Base-by-base conservation (phyloP, 2,797 vertebrate species). In the Esox lucius region DNA sequence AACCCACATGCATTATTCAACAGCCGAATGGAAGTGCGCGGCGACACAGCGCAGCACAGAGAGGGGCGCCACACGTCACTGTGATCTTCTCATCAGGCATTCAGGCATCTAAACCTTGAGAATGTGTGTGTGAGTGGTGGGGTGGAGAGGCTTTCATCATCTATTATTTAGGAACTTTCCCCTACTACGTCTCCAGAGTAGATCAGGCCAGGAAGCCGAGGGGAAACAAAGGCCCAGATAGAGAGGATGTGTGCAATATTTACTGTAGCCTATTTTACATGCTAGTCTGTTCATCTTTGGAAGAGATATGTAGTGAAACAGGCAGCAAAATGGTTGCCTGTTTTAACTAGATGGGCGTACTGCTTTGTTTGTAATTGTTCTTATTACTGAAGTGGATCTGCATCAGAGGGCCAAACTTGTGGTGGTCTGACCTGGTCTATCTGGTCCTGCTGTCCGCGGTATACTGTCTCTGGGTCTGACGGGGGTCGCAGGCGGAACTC, bases 361-460 rank as follows among this genome's bases (percentile, higher is more conserved):
- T 15, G 24, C 61, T n/a, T 22, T 31, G 61, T 64, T 15, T 28
- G 12, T 64, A 24, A 9, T 22, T 56, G 53, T n/a, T 56, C 53
- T 19, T 1, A 35, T 42, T 19, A 19, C 9, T 35, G 35, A 9
- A 35, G 65, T 33, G 65, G 65, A 7, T 7, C 4, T 31, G 16
- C 28, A 66, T 72, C 33, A 42, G 59, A 39, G 8, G 7, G 51
- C 51, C 51, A 15, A n/a, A n/a, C n/a, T 7, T 53, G 22, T 46
- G 71, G 0, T 16, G 78, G 75, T 81, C 87, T 84, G 89, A 98
- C 98, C 95, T 98, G 98, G 90, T 99, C 97, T 85, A 99, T 99
- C 94, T 99, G 98, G 92, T 98, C 98, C 92, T 99, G 98, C 81
- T 98, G 97, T 76, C 97, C 97, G 71, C 95, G 94, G 89, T 99